Evolutionary conservation across 2,797 vertebrate genomes (phyloP).

Genomic region (Sternotherus odoratus): DNA sequence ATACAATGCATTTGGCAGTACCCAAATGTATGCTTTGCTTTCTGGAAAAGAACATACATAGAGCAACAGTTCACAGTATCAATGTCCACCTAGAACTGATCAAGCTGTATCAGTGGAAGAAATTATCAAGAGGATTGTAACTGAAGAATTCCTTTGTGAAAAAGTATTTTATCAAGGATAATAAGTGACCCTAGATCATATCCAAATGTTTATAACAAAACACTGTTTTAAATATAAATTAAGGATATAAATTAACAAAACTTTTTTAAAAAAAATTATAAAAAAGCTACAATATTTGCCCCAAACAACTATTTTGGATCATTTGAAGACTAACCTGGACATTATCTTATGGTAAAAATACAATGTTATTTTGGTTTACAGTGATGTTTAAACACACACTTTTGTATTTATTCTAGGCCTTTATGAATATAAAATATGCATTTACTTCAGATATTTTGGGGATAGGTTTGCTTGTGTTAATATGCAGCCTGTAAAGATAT

Average conservation of each 20-base stretch:
- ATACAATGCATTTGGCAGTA: fast-evolving
- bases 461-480: not conserved
- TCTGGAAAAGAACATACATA: fast-evolving
- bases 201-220: not conserved
- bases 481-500: fast-evolving
- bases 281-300: not conserved
- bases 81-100: not conserved
- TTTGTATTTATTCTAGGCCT: not conserved
- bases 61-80: not conserved
- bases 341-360: not conserved
- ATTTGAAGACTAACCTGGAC: not conserved
- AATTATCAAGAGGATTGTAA: not conserved
- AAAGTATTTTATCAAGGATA: not conserved
- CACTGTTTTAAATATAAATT: not conserved
- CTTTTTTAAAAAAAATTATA: too few species aligned
- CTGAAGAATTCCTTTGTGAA: not conserved
- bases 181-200: not conserved
- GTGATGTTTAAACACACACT: not conserved
- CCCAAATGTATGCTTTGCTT: not conserved
- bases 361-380: not conserved
- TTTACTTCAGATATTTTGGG: not conserved
- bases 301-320: not conserved
- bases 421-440: not conserved
- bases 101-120: not conserved
- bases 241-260: not conserved